A percentile compares a stretch with the other conserved stretches of the same genome.
Evolutionary conservation across 2,113 vertebrate genomes (phyloP).

Genomic region (Prolemur simus): DNA sequence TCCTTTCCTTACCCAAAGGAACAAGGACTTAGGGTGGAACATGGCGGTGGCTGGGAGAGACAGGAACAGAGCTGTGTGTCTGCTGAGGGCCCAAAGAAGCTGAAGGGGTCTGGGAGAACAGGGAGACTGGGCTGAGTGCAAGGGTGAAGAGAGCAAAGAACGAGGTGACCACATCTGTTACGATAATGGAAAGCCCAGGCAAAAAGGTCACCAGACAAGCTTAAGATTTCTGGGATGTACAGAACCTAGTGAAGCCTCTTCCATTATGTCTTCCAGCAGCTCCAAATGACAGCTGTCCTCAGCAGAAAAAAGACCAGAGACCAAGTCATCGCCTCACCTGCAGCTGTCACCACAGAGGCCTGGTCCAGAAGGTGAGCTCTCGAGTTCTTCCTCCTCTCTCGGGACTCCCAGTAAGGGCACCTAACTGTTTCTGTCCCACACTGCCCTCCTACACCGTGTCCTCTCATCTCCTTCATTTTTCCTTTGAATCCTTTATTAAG

Average conservation of each 20-base stretch:
- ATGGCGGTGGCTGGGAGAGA: not conserved
- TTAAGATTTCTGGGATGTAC: rapidly evolving
- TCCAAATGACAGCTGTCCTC: not conserved
- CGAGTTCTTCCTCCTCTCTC: not conserved
- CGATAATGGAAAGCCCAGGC: no score
- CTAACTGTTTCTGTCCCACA: rapidly evolving
- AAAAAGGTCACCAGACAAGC: not conserved
- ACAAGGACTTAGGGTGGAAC: not conserved
- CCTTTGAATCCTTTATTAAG: not conserved
- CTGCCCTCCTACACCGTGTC: not conserved
- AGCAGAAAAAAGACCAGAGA: not conserved
- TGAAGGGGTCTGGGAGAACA: no score
- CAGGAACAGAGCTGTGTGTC: not conserved
- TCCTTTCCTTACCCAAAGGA: not conserved
- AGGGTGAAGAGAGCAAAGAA: not conserved
- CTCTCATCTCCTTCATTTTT: not conserved
- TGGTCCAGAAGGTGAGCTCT: not conserved
- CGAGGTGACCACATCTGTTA: rapidly evolving
- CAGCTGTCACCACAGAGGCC: rapidly evolving
- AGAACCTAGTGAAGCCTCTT: not conserved
- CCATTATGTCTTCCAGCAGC: rapidly evolving
- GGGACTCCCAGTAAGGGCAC: not conserved
- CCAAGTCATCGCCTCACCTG: not conserved
- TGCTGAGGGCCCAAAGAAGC: not conserved
- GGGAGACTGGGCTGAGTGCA: rapidly evolving